phyloP scores from a whole-genome alignment of 2,888 invertebrate species.

The Spodoptera picta region DNA sequence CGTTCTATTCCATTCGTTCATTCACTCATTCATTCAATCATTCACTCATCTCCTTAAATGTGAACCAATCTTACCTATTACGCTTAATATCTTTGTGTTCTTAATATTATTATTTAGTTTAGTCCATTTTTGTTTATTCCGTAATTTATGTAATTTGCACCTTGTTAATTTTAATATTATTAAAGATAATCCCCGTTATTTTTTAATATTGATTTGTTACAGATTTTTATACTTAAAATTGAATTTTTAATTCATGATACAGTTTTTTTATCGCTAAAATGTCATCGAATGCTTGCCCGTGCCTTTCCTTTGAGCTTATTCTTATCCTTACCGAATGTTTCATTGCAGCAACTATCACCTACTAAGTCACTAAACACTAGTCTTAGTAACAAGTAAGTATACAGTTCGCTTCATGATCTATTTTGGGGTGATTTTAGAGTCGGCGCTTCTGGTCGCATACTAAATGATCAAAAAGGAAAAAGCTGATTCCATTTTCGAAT shows the following conservation, averaged over 20 bases:
- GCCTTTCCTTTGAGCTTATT: slow-evolving; percentile 75
- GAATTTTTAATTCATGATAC: slow-evolving; percentile 37
- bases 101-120: slow-evolving; percentile 12
- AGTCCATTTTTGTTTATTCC: slow-evolving; percentile 12
- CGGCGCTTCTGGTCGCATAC: neutral
- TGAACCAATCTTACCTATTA: slow-evolving; percentile 7
- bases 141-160: slow-evolving; percentile 27
- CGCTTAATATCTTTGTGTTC: slow-evolving; percentile 19
- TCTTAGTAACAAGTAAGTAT: slow-evolving; percentile 84
- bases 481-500: too few relatives aligned
- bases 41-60: neutral
- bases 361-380: slow-evolving; percentile 88
- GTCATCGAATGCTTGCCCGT: slow-evolving; percentile 68
- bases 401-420: slow-evolving; percentile 57
- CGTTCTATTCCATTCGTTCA: slow-evolving; percentile 12
- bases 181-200: slow-evolving; percentile 5
- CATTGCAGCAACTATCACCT: slow-evolving; percentile 88
- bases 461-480: too few relatives aligned
- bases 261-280: slow-evolving; percentile 46
- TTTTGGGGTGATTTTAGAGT: slow-evolving; percentile 37
- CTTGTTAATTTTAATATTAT: slow-evolving; percentile 16
- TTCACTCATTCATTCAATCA: slow-evolving; percentile 14
- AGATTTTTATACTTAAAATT: slow-evolving; percentile 40
- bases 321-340: slow-evolving; percentile 83
- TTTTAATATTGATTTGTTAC: slow-evolving; percentile 47